A percentile compares a stretch with the other conserved stretches of the same genome.
Conservation (phyloP, 2,797 vertebrate species). For the Chiloscyllium punctatum region DNA sequence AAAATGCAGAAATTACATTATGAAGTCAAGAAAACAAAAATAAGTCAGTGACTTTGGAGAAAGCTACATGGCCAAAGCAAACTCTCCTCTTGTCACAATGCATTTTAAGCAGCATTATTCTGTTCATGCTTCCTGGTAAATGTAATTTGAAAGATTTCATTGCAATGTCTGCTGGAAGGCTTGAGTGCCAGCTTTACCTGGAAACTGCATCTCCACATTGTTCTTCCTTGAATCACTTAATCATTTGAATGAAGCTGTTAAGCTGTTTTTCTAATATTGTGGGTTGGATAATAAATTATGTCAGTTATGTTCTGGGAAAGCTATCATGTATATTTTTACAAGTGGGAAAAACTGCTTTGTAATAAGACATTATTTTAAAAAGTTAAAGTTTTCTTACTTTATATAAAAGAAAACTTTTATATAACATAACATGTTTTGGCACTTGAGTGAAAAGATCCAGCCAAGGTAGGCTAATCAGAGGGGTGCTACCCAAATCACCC, state of each 20-base stretch:
- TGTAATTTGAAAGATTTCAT: neutral
- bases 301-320: neutral
- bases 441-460: neutral
- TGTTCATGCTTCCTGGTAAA: neutral
- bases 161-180: neutral
- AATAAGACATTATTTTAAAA: conserved; percentile 42
- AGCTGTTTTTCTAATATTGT: neutral
- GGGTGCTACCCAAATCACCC: neutral
- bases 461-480: neutral
- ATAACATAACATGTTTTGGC: neutral
- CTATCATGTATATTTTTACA: conserved; percentile 39
- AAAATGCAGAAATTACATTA: neutral
- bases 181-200: neutral
- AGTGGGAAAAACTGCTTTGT: conserved; percentile 44
- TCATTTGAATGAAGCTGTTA: neutral
- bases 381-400: neutral
- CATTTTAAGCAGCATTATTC: neutral
- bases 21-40: neutral
- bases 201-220: neutral
- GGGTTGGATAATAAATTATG: neutral
- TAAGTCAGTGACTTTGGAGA: neutral
- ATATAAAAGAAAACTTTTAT: neutral
- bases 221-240: neutral
- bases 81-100: neutral
- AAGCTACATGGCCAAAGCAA: neutral